A percentile compares a stretch with the other conserved stretches of the same genome.
These are phyloP conservation scores for Myopa tessellatipennis DNA, from an alignment of 2,888 invertebrate species.

Conservation along the genomic window DNA sequence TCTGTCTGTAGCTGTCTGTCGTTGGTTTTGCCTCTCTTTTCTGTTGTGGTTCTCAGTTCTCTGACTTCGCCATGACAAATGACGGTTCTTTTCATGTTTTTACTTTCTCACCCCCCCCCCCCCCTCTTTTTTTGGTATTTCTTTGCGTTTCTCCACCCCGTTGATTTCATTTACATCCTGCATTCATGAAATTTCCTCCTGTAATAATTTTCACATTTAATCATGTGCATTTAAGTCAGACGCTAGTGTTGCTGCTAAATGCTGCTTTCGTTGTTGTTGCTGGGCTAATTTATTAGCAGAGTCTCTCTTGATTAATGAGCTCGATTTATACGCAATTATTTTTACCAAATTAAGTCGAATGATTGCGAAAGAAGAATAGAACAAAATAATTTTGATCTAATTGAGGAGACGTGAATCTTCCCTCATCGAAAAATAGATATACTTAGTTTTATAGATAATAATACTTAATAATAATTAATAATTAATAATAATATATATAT, in stretches of 20 bases:
- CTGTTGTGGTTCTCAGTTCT: neutral
- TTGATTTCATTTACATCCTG: conserved; percentile 29
- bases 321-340: conserved; percentile 16
- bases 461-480: too few species aligned
- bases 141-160: neutral
- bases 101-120: neutral
- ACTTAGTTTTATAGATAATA: too few species aligned
- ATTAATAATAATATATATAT: too few species aligned
- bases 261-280: conserved; percentile 3
- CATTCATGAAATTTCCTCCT: neutral
- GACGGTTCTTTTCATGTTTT: conserved; percentile 26
- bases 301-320: conserved; percentile 16
- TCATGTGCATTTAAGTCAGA: conserved; percentile 10
- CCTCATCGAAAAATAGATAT: neutral
- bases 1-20: neutral
- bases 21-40: neutral
- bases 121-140: neutral
- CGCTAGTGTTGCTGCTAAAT: neutral
- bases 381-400: neutral
- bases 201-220: conserved; percentile 31
- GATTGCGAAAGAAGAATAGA: neutral
- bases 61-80: conserved; percentile 38
- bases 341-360: neutral
- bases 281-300: neutral
- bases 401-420: neutral